Percentiles rank a stretch among this genome's conserved stretches.
Evolutionary conservation across 2,797 vertebrate genomes (phyloP).

Genomic region (Lates japonicus): DNA sequence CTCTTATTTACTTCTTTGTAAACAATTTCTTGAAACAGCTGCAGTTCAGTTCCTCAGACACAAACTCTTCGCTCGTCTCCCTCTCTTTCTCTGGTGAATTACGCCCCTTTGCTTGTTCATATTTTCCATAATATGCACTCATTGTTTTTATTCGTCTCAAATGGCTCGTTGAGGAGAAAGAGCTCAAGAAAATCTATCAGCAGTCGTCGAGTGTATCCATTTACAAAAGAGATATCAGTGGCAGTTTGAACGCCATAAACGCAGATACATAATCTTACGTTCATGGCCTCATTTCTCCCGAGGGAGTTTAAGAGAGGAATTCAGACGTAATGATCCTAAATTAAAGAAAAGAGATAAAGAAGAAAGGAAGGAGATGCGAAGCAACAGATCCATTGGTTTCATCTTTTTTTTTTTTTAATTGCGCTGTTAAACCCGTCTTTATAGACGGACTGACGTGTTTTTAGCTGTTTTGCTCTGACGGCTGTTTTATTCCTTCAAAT

Average conservation of each 20-base stretch:
- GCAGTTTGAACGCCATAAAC: not conserved
- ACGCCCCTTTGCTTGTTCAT: slow-evolving; percentile 4
- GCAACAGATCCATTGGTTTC: not conserved
- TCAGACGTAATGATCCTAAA: slow-evolving; percentile 30
- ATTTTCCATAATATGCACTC: not conserved
- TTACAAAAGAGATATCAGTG: slow-evolving; percentile 14
- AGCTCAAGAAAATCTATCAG: not conserved
- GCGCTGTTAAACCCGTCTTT: not conserved
- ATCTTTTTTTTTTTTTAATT: slow-evolving; percentile 1
- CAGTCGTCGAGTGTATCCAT: slow-evolving; percentile 14
- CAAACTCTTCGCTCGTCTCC: not conserved
- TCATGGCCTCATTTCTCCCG: slow-evolving; percentile 14
- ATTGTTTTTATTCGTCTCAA: slow-evolving; percentile 30
- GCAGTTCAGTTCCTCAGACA: not conserved
- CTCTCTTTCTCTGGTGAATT: slow-evolving; percentile 3
- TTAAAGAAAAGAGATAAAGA: slow-evolving; percentile 1
- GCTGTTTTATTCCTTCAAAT: too few relatives aligned
- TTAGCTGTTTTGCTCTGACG: too few relatives aligned
- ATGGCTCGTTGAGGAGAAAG: slow-evolving; percentile 35
- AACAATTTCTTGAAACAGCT: not conserved
- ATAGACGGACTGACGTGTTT: too few relatives aligned
- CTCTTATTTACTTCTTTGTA: not conserved
- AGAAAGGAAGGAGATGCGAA: not conserved
- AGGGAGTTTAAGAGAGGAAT: slow-evolving; percentile 1
- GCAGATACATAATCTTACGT: slow-evolving; percentile 2